phyloP scores from a whole-genome alignment of 2,113 vertebrate species.

The Eublepharis macularius region DNA sequence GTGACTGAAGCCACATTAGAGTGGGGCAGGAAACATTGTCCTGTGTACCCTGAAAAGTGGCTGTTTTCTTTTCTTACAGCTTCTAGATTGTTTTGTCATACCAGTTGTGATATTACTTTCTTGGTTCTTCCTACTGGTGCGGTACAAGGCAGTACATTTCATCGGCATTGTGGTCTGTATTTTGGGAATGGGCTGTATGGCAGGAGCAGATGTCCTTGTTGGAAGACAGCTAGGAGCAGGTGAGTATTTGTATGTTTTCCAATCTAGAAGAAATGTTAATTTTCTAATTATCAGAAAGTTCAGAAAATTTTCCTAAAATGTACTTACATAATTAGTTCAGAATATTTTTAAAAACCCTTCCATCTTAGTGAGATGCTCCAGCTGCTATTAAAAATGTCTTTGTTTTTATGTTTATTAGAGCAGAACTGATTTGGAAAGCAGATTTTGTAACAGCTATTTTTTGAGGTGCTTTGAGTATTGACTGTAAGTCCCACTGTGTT shows the following conservation, averaged over 20 bases:
- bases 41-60: background rate
- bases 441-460: background rate
- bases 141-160: slow-evolving; percentile 93
- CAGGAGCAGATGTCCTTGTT: slow-evolving; percentile 89
- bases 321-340: background rate
- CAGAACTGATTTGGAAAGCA: background rate
- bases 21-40: background rate
- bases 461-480: background rate
- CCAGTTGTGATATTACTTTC: slow-evolving; percentile 94
- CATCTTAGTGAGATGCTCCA: too few species aligned
- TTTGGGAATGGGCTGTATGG: slow-evolving; percentile 93
- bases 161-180: slow-evolving; percentile 90
- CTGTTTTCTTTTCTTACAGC: slow-evolving; percentile 69
- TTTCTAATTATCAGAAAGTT: background rate
- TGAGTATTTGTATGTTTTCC: slow-evolving; percentile 62
- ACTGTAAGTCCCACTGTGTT: too few species aligned
- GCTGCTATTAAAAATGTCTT: background rate
- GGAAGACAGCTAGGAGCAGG: slow-evolving; percentile 91
- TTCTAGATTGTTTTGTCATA: slow-evolving; percentile 94
- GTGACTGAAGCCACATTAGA: too few species aligned
- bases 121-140: slow-evolving; percentile 94
- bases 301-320: background rate
- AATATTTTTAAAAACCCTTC: too few species aligned
- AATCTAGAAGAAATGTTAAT: background rate
- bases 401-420: background rate